phyloP scores from a whole-genome alignment of 1,140 invertebrate genomes.

The Drusus annulatus region DNA sequence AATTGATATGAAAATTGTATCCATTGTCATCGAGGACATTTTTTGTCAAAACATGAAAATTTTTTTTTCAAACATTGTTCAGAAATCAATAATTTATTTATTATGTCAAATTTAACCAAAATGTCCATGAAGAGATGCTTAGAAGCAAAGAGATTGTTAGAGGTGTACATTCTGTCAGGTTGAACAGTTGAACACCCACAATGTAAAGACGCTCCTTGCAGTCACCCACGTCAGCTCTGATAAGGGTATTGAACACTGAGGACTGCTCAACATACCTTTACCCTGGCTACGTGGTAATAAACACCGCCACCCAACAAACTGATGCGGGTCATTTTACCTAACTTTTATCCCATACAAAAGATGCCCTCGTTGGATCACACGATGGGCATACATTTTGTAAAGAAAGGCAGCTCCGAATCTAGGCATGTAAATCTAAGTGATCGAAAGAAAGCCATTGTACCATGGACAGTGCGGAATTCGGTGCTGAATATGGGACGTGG shows the following conservation, averaged over 20 bases:
- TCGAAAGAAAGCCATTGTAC: neutral
- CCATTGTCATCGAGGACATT: no score
- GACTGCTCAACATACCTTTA: neutral
- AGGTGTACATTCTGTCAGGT: conserved; percentile 17
- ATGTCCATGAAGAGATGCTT: no score
- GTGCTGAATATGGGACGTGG: neutral
- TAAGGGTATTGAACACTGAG: conserved; percentile 2
- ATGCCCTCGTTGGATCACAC: neutral
- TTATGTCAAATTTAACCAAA: no score
- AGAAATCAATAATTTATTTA: no score
- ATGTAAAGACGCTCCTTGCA: neutral
- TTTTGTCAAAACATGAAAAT: no score
- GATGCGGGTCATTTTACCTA: conserved; percentile 1
- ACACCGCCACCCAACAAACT: no score
- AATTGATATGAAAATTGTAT: no score
- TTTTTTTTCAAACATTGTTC: no score
- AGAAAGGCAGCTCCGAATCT: neutral
- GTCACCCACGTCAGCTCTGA: neutral
- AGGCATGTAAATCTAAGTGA: neutral
- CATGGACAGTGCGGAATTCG: neutral
- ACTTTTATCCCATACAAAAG: neutral
- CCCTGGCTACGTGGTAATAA: no score
- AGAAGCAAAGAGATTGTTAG: neutral
- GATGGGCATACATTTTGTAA: neutral
- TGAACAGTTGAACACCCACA: neutral